Conservation (phyloP, 1,140 invertebrate species). For the Aphaenogaster rudis region DNA sequence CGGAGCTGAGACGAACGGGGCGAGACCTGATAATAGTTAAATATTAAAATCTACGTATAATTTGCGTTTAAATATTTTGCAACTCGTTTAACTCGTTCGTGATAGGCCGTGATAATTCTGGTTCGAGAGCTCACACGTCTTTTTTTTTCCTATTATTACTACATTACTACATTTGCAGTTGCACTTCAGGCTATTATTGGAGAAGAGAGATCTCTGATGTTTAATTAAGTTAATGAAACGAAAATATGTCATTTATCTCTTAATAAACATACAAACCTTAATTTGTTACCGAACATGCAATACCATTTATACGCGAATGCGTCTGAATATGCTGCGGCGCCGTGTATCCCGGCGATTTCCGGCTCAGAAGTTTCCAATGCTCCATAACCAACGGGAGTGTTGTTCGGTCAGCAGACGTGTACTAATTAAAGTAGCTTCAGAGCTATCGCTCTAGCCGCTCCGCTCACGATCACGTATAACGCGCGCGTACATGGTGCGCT, state of each 20-base stretch:
- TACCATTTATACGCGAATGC: background rate
- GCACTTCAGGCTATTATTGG: background rate
- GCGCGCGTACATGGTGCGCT: slow-evolving; percentile 10
- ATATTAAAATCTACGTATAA: slow-evolving; percentile 26
- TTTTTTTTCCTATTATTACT: background rate
- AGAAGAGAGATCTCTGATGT: background rate
- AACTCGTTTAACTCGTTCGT: background rate
- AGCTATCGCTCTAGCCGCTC: slow-evolving; percentile 21
- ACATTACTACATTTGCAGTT: background rate
- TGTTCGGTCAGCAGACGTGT: slow-evolving; percentile 45
- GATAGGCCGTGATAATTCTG: background rate
- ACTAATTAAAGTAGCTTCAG: slow-evolving; percentile 58
- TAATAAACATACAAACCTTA: background rate
- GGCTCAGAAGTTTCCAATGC: slow-evolving; percentile 43
- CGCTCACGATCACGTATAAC: slow-evolving; percentile 37
- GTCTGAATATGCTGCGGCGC: background rate
- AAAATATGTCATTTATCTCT: background rate
- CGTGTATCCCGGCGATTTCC: slow-evolving; percentile 25
- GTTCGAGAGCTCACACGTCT: background rate
- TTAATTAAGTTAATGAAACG: background rate
- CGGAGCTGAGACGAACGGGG: background rate
- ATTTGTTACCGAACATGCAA: background rate
- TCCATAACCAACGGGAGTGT: slow-evolving; percentile 26
- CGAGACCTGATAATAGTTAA: slow-evolving; percentile 15
- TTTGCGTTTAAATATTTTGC: slow-evolving; percentile 14